A percentile compares a stretch with the other conserved stretches of the same genome.
phyloP scores from a whole-genome alignment of 2,888 invertebrate genomes.

The Malacosoma neustria region DNA sequence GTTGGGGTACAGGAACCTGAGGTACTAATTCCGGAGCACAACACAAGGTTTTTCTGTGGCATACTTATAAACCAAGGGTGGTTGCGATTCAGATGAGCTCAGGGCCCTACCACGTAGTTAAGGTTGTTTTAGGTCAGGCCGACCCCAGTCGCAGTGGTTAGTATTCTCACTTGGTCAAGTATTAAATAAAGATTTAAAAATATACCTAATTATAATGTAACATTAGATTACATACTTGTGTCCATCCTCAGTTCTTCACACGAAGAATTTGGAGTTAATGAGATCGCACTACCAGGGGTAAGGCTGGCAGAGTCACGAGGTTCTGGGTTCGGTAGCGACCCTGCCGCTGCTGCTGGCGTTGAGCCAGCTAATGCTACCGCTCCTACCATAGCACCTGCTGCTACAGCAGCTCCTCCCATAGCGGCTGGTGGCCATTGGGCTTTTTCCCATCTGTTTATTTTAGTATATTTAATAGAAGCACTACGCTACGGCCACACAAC shows the following conservation, averaged over 20 bases:
- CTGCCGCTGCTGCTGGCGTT: slow-evolving; percentile 43
- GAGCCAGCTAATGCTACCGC: slow-evolving; percentile 70
- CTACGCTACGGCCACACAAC: neutral
- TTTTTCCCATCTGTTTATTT: slow-evolving; percentile 81
- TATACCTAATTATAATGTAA: no score
- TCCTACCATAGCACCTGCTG: slow-evolving; percentile 56
- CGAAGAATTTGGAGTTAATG: slow-evolving; percentile 83
- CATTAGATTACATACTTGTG: slow-evolving; percentile 30
- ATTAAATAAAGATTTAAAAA: no score
- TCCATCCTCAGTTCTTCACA: slow-evolving; percentile 78
- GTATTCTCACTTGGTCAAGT: no score
- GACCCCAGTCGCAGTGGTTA: no score
- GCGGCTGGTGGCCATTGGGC: slow-evolving; percentile 72
- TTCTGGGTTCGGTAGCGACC: slow-evolving; percentile 52
- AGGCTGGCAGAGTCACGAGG: slow-evolving; percentile 70
- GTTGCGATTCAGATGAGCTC: no score
- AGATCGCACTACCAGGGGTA: slow-evolving; percentile 76
- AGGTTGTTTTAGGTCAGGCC: no score
- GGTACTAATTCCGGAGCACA: no score
- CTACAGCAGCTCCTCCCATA: slow-evolving; percentile 58
- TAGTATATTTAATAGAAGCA: neutral
- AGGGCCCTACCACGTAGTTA: no score
- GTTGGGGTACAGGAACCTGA: no score
- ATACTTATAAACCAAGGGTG: no score
- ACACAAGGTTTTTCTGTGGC: no score